Percentiles rank a stretch among this genome's conserved stretches.
Evolutionary conservation across 2,888 invertebrate species (phyloP).

Genomic region (Lepetodrilus schrolli): DNA sequence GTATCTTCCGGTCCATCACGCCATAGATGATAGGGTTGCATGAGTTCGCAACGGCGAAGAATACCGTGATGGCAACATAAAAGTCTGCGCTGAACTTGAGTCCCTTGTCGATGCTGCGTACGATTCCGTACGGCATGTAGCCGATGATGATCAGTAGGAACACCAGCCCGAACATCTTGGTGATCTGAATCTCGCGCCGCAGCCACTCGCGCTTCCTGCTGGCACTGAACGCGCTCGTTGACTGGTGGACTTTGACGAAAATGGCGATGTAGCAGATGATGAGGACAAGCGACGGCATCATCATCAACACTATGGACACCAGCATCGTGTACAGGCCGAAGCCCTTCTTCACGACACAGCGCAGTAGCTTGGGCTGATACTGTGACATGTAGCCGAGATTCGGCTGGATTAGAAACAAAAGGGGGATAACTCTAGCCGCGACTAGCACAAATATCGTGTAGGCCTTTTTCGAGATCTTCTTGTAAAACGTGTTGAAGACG

Average conservation of each 20-base stretch:
- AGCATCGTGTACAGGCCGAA: conserved; percentile 68
- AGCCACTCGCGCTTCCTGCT: conserved; percentile 66
- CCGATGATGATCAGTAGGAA: conserved; percentile 72
- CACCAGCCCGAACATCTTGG: conserved; percentile 75
- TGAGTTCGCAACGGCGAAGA: conserved; percentile 73
- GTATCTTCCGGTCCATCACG: conserved; percentile 71
- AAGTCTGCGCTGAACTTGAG: conserved; percentile 67
- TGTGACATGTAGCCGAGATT: conserved; percentile 68
- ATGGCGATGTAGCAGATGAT: conserved; percentile 72
- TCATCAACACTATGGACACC: conserved; percentile 68
- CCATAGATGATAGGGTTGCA: conserved; percentile 73
- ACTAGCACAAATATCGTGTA: conserved; percentile 71
- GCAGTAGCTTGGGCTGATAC: conserved; percentile 68
- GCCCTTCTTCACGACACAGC: conserved; percentile 68
- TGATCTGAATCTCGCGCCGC: conserved; percentile 72
- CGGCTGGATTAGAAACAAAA: conserved; percentile 67
- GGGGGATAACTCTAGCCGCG: conserved; percentile 68
- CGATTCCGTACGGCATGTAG: conserved; percentile 72
- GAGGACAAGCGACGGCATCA: conserved; percentile 72
- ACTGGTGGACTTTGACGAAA: conserved; percentile 69
- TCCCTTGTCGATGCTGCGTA: conserved; percentile 69
- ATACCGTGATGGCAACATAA: conserved; percentile 72
- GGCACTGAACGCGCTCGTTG: conserved; percentile 64
- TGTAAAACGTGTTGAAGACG: conserved; percentile 70
- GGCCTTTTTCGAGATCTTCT: conserved; percentile 69